Conservation (phyloP, 35 echinoderm and acorn worm species). For the Diadema setosum region DNA sequence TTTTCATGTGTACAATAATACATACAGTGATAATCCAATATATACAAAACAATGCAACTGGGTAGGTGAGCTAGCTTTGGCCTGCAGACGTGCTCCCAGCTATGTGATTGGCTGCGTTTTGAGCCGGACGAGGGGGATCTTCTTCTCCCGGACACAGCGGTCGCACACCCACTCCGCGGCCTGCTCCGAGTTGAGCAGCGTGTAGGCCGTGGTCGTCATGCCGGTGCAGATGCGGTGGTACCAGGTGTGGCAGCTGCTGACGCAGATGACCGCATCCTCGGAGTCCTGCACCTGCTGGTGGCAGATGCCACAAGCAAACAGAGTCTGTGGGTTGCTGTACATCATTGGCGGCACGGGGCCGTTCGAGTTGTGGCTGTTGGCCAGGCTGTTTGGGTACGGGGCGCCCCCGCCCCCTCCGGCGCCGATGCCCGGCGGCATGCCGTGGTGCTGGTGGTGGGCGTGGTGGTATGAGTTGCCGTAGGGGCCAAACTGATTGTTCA, state of each 20-base stretch:
- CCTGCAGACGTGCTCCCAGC: not conserved
- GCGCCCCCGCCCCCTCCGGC: not conserved
- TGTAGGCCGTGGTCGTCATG: conserved; percentile 72
- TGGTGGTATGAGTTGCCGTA: conserved; percentile 67
- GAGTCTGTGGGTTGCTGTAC: conserved; percentile 23
- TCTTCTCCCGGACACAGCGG: conserved; percentile 77
- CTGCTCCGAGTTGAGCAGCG: conserved; percentile 68
- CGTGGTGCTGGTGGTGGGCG: conserved; percentile 19
- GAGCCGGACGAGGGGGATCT: conserved; percentile 68
- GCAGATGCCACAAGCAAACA: conserved; percentile 74
- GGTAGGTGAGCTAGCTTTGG: too few species aligned
- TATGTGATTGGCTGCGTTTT: conserved; percentile 61
- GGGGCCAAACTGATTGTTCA: conserved; percentile 74
- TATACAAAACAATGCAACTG: conserved; percentile 27
- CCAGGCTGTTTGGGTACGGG: conserved; percentile 26
- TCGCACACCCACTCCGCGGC: conserved; percentile 92
- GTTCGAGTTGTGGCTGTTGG: conserved; percentile 41
- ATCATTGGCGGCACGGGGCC: conserved; percentile 60
- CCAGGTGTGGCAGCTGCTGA: conserved; percentile 85
- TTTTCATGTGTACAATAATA: too few species aligned
- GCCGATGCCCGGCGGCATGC: conserved; percentile 9
- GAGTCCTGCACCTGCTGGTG: conserved; percentile 72
- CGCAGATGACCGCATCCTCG: conserved; percentile 81
- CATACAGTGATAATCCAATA: conserved; percentile 8
- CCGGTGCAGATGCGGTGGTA: conserved; percentile 84